These are phyloP conservation scores for Danaus melanippus DNA, from an alignment of 1,140 invertebrate genomes.

Conservation along the genomic window DNA sequence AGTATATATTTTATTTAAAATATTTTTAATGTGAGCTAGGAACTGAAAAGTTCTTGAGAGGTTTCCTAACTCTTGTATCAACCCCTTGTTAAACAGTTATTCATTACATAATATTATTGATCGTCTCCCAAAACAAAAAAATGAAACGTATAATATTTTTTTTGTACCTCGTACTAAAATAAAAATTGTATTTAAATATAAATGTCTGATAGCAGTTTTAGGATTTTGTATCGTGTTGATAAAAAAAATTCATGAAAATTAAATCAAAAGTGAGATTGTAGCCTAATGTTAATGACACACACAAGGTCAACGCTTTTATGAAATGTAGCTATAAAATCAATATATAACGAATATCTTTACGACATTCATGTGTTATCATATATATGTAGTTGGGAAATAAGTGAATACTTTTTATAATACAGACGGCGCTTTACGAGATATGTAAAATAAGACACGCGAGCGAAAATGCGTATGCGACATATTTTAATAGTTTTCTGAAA, in stretches of 20 bases:
- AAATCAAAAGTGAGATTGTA: conserved; percentile 63
- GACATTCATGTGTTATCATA: conserved; percentile 38
- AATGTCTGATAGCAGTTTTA: too few species aligned
- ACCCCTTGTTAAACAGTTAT: too few species aligned
- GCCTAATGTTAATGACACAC: conserved; percentile 55
- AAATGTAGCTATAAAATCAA: conserved; percentile 65
- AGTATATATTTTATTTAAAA: too few species aligned
- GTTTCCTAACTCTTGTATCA: too few species aligned
- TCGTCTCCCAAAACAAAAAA: too few species aligned
- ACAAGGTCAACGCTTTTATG: conserved; percentile 58
- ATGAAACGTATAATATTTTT: too few species aligned
- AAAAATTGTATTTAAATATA: too few species aligned
- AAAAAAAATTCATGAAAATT: conserved; percentile 14
- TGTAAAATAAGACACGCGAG: conserved; percentile 20
- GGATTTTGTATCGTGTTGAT: too few species aligned
- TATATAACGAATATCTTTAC: conserved; percentile 61
- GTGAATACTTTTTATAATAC: conserved; percentile 29
- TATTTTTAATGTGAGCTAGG: too few species aligned
- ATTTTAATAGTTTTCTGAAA: conserved; percentile 10
- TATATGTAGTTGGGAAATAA: conserved; percentile 31
- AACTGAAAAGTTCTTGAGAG: too few species aligned
- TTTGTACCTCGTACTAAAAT: too few species aligned
- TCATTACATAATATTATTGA: too few species aligned
- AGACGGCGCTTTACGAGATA: conserved; percentile 25
- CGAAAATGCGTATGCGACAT: conserved; percentile 33